Evolutionary conservation across 2,797 vertebrate genomes (phyloP).

Genomic region (Lacerta agilis): DNA sequence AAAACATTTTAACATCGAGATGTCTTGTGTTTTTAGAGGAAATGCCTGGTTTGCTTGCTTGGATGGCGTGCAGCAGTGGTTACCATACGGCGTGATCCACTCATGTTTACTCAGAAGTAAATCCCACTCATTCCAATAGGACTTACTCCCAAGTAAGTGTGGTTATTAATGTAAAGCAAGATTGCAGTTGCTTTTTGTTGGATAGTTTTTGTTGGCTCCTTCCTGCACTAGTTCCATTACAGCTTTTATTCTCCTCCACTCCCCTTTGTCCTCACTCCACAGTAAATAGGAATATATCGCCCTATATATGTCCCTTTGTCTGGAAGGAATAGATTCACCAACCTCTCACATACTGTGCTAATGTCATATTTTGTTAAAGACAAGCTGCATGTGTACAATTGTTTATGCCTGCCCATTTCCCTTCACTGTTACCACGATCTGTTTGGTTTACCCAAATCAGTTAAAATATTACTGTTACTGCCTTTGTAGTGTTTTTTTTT

Average conservation of each 20-base stretch:
- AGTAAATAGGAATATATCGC: too few relatives aligned
- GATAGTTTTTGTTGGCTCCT: background rate
- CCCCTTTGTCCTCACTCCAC: too few relatives aligned
- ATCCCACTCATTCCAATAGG: too few relatives aligned
- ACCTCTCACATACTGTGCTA: too few relatives aligned
- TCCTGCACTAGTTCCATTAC: too few relatives aligned
- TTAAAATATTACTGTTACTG: too few relatives aligned
- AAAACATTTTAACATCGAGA: background rate
- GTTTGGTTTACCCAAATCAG: background rate
- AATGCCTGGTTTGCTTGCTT: background rate
- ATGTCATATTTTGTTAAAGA: background rate
- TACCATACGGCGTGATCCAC: background rate
- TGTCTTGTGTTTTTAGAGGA: background rate
- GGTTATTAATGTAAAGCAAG: too few relatives aligned
- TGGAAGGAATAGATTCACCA: too few relatives aligned
- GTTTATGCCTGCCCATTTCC: background rate
- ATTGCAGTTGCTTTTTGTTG: background rate
- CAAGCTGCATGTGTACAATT: background rate
- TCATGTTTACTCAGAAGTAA: too few relatives aligned
- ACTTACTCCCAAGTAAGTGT: too few relatives aligned
- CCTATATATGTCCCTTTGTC: too few relatives aligned
- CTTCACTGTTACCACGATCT: background rate
- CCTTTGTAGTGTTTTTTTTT: background rate
- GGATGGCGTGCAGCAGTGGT: background rate
- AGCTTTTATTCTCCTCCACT: too few relatives aligned